Conservation (phyloP, 1,140 invertebrate species). For the Procambarus virginalis region DNA sequence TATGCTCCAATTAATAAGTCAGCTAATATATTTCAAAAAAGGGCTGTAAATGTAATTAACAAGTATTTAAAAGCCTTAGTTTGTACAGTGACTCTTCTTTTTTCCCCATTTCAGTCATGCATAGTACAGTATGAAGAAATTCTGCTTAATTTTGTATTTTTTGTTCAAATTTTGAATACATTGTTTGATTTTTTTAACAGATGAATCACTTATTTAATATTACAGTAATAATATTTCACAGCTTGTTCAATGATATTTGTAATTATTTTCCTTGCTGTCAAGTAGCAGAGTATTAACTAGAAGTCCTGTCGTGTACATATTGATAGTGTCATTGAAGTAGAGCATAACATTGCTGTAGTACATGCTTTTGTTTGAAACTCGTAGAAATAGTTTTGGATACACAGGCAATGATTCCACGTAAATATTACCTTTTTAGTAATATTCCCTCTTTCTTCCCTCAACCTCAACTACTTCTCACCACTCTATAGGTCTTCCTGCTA, state of each 20-base stretch:
- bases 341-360: not conserved
- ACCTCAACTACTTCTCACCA: not conserved
- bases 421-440: not conserved
- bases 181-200: not conserved
- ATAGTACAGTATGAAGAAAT: not conserved
- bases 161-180: not conserved
- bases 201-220: not conserved
- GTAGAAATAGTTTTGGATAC: not conserved
- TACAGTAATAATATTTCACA: not conserved
- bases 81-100: not conserved
- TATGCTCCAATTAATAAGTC: too few relatives aligned
- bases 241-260: too few relatives aligned
- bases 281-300: not conserved
- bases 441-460: not conserved
- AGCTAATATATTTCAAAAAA: too few relatives aligned
- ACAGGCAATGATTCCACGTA: not conserved
- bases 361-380: not conserved
- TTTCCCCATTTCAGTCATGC: not conserved
- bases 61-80: too few relatives aligned
- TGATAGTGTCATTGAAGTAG: not conserved
- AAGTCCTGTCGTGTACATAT: not conserved
- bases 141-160: too few relatives aligned
- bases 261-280: too few relatives aligned
- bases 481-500: conserved; percentile 13
- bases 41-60: too few relatives aligned